phyloP scores from a whole-genome alignment of 2,797 vertebrate species.

The Gymnothorax reevesii region DNA sequence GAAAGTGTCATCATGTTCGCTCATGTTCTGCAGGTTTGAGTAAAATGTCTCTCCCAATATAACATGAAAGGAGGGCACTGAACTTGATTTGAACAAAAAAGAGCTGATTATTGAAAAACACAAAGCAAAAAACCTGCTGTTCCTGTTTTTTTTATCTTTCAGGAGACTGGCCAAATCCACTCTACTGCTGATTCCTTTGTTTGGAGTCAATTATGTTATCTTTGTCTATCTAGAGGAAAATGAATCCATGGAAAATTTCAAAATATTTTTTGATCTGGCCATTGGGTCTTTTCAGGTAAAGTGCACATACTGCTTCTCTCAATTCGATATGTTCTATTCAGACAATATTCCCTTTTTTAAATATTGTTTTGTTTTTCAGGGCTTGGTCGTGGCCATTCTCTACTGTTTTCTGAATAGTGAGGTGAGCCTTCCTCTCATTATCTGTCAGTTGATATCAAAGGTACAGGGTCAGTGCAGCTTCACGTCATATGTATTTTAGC shows the following conservation, averaged over 20 bases:
- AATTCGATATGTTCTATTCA: not conserved
- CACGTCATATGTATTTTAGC: not conserved
- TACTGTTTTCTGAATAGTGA: constrained; percentile 96
- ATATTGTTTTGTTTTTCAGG: constrained; percentile 65
- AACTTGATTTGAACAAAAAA: too few species aligned
- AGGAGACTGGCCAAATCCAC: constrained; percentile 95
- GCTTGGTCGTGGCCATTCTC: constrained; percentile 86
- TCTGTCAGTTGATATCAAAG: not conserved
- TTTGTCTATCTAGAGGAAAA: constrained; percentile 75
- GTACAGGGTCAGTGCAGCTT: not conserved
- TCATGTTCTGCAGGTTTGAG: too few species aligned
- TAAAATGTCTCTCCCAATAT: too few species aligned
- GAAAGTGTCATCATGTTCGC: too few species aligned
- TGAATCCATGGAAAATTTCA: constrained; percentile 67
- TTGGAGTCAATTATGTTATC: constrained; percentile 88
- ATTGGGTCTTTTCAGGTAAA: constrained; percentile 91
- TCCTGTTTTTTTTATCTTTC: constrained; percentile 6
- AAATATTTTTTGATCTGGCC: constrained; percentile 88
- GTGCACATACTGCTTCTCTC: not conserved
- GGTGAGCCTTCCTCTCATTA: constrained; percentile 68
- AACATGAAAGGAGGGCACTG: too few species aligned
- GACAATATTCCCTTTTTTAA: not conserved
- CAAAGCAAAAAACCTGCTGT: not conserved
- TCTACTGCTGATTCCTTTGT: constrained; percentile 88
- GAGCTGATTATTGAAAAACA: not conserved